Base-by-base conservation (phyloP, 2,113 vertebrate species). In the Callopanchax toddi region DNA sequence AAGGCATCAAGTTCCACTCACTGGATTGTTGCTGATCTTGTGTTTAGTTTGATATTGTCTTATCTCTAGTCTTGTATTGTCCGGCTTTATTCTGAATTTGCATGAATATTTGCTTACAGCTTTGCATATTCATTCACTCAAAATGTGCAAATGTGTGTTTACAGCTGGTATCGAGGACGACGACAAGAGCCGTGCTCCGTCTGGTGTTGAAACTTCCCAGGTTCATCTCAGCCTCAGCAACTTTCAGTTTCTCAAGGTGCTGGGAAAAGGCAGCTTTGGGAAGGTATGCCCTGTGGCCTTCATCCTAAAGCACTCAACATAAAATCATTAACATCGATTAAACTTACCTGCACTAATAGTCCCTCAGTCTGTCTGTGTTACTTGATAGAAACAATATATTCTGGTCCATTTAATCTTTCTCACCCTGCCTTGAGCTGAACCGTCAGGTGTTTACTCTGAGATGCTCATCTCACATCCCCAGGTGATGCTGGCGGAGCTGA, bases 241-340 rank as follows among this genome's bases (percentile, higher is more conserved):
- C 71, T 95, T 99, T 68, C 70, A 77, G n/a, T 94, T 99, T 83
- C 94, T 94, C 74, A 99, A 99, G 84, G 94, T 99, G 56, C 92
- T 98, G 71, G 97, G 97, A 57, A 99, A 99, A 92, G 97, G 97
- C 77, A 99, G 97, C 85, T 99, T 99, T 71, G 97, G 97, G 53
- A 99, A 99, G 94, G 97, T 99, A 87, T 0, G 89, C 25, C 4
- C 2, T 13, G 9, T 6, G 0, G 1, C 54, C 18, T 12, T 23
- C 10, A 29, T 56, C 16, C 21, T 34, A 37, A 34, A 39, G 51
- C 21, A 3, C 12, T 15, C 26, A 26, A 18, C 17, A 12, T 52
- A 10, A 32, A 17, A 26, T 12, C 25, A 1, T 8, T 32, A 12
- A 5, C 17, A 18, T 17, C 16, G 9, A 51, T 0, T 11, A 18